Base-by-base conservation (phyloP, 2,797 vertebrate species). In the Platyrinchus mystaceus region DNA sequence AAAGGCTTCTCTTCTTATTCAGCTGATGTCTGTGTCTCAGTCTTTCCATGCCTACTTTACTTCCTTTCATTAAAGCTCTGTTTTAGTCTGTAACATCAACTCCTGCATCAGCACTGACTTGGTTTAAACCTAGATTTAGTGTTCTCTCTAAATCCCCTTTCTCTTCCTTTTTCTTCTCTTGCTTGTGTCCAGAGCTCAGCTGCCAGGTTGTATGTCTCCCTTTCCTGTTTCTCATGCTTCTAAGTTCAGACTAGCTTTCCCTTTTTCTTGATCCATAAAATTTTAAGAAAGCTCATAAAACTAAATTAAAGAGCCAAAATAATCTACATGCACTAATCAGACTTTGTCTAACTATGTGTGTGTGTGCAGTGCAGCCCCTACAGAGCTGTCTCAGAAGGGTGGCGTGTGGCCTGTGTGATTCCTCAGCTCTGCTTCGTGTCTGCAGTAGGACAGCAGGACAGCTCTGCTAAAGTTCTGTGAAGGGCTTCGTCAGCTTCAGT, bases 401-500 rank as follows among this genome's bases (percentile, higher is more conserved):
- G 36, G 3, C 20, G 28, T 30, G 14, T 60, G 16, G 16, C 30
- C 27, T 37, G 10, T 56, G 46, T 66, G 79, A 39, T 67, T 87
- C n/a, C 17, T 73, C 68, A 22, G 27, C 43, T 46, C 23, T 73
- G 46, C 70, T 39, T 62, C 0, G 0, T 85, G 76, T 43, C n/a
- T 55, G 37, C 71, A 58, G 53, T 41, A 3, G 36, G 56, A 49
- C 62, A 53, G 70, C 28, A 27, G 34, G n/a, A 47, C 70, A 89
- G 43, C 75, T 60, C 81, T 39, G 8, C 2, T 0, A 3, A 5
- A 27, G 26, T 52, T 32, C 64, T 86, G n/a, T 4, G 1, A 4
- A 26, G 34, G 23, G 7, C 46, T 86, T 13, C 39, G 1, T 55
- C 52, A n/a, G 1, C 3, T 0, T 58, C 44, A 47, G 12, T 26